Evolutionary conservation across 2,797 vertebrate species (phyloP).

Genomic region (Brachyrhaphis roseni): DNA sequence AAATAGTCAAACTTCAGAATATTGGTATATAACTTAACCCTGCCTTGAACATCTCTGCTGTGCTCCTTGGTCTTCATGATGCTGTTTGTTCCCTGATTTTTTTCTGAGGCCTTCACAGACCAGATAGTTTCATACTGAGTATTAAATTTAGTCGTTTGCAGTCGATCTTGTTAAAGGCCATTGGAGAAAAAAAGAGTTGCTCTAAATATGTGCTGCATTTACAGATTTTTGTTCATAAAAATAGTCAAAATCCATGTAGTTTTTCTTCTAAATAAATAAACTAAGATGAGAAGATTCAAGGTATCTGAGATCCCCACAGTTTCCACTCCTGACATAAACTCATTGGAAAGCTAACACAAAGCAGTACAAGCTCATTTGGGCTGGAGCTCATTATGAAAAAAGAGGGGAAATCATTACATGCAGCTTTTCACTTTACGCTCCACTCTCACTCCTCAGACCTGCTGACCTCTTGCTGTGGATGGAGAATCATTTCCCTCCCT

Average conservation of each 20-base stretch:
- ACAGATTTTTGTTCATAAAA: not conserved
- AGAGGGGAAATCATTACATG: conserved; percentile 64
- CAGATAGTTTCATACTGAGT: not conserved
- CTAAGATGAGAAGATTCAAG: not conserved
- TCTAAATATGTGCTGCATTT: not conserved
- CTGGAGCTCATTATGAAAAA: conserved; percentile 69
- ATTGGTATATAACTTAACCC: not conserved
- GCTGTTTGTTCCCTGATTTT: not conserved
- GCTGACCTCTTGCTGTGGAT: conserved; percentile 67
- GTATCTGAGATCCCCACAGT: conserved; percentile 1
- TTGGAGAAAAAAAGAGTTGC: not conserved
- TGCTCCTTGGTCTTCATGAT: not conserved
- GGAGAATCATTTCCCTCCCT: conserved; percentile 54
- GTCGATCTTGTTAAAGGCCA: not conserved
- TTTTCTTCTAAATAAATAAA: not conserved
- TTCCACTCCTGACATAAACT: conserved; percentile 19
- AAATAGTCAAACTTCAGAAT: not conserved
- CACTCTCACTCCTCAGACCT: conserved; percentile 64
- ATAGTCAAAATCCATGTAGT: not conserved
- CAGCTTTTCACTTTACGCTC: conserved; percentile 60
- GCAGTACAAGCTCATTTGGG: conserved; percentile 57
- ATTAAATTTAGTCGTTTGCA: not conserved
- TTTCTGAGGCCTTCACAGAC: not conserved
- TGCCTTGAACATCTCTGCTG: not conserved
- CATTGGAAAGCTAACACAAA: conserved; percentile 36